Evolutionary conservation across 2,888 invertebrate genomes (phyloP).

Genomic region (Rhingia campestris): DNA sequence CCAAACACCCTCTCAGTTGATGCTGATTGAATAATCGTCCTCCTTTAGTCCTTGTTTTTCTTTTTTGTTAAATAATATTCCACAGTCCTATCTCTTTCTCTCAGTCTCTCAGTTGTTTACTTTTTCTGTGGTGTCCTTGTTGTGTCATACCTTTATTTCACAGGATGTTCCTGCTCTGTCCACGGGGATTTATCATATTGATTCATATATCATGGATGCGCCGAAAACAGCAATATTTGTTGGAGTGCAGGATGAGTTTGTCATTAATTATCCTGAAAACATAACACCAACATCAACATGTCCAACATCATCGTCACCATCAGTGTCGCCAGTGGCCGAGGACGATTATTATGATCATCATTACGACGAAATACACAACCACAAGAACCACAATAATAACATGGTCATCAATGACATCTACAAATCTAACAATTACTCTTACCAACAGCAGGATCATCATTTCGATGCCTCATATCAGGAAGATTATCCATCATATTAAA

Average conservation of each 20-base stretch:
- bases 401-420: slow-evolving; percentile 42
- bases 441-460: slow-evolving; percentile 62
- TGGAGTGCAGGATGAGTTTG: slow-evolving; percentile 81
- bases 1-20: slow-evolving; percentile 12
- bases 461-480: slow-evolving; percentile 33
- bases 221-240: slow-evolving; percentile 81
- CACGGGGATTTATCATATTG: slow-evolving; percentile 81
- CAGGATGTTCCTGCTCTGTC: slow-evolving; percentile 80
- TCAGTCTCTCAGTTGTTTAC: slow-evolving; percentile 29
- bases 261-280: slow-evolving; percentile 76
- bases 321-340: slow-evolving; percentile 42
- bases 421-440: slow-evolving; percentile 72
- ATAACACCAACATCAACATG: slow-evolving; percentile 64
- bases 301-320: slow-evolving; percentile 51
- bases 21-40: slow-evolving; percentile 38
- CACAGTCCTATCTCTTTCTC: neutral
- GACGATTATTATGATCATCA: slow-evolving; percentile 39
- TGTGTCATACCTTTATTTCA: slow-evolving; percentile 77
- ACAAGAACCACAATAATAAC: slow-evolving; percentile 37
- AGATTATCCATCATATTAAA: slow-evolving; percentile 45
- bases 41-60: neutral
- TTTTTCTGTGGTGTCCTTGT: slow-evolving; percentile 75
- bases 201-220: slow-evolving; percentile 80
- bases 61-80: neutral
- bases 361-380: slow-evolving; percentile 50